phyloP scores from a whole-genome alignment of 2,888 invertebrate genomes.

The Cephus rjabovi region DNA sequence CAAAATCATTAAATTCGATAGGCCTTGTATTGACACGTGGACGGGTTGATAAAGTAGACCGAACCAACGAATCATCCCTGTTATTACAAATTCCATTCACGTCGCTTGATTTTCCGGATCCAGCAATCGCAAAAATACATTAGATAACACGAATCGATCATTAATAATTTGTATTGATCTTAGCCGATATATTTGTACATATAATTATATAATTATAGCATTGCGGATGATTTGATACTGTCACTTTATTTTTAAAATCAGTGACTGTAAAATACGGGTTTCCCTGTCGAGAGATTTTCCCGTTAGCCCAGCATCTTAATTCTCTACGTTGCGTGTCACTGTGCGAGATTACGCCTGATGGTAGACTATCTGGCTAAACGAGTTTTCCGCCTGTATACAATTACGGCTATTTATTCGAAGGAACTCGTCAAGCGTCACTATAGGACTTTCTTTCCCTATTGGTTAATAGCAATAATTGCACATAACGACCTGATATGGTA shows the following conservation, averaged over 20 bases:
- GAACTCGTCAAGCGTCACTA: background rate
- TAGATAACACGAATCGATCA: background rate
- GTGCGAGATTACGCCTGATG: background rate
- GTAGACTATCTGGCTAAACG: background rate
- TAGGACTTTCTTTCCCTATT: no score
- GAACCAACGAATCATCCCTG: no score
- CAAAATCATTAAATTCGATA: no score
- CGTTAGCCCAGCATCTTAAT: background rate
- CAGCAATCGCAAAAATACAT: background rate
- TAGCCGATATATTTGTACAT: no score
- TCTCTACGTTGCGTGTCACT: background rate
- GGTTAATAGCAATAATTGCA: background rate
- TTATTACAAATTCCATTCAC: no score
- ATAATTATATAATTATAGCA: background rate
- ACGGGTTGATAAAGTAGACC: no score
- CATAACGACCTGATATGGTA: background rate
- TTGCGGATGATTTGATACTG: background rate
- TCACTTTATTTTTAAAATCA: background rate
- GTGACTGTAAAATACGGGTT: background rate
- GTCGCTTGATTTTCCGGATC: no score
- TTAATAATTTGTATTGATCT: background rate
- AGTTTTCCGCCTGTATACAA: background rate
- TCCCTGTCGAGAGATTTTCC: background rate
- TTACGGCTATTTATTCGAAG: background rate
- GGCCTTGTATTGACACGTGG: no score